These are phyloP conservation scores for Tipula unca DNA, from an alignment of 2,888 invertebrate genomes.

Conservation along the genomic window DNA sequence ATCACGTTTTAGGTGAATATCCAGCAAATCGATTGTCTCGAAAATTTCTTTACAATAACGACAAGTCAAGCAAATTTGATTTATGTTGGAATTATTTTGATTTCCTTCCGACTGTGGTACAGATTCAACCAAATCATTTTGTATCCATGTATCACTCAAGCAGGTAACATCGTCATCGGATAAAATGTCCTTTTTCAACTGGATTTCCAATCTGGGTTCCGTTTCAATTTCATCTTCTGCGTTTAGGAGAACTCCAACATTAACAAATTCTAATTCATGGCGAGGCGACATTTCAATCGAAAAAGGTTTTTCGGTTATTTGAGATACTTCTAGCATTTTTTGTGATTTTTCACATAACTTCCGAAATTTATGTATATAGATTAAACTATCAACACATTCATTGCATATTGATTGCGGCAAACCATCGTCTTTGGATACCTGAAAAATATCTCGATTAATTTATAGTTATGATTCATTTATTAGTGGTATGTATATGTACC, in stretches of 20 bases:
- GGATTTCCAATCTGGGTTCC: too few relatives aligned
- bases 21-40: background rate
- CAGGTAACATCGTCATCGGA: too few relatives aligned
- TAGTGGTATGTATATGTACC: background rate
- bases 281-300: background rate
- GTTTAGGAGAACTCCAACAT: background rate
- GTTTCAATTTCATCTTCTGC: too few relatives aligned
- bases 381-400: conserved; percentile 20
- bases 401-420: conserved; percentile 22
- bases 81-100: too few relatives aligned
- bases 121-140: too few relatives aligned
- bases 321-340: conserved; percentile 14
- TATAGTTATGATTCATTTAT: background rate
- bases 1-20: background rate
- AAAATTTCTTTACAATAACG: background rate
- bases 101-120: too few relatives aligned
- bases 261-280: background rate
- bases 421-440: conserved; percentile 21
- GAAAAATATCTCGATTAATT: background rate
- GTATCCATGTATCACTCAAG: too few relatives aligned
- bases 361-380: background rate
- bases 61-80: too few relatives aligned
- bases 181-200: too few relatives aligned
- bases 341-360: too few relatives aligned
- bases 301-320: background rate